A percentile compares a stretch with the other conserved stretches of the same genome.
phyloP scores from a whole-genome alignment of 2,888 invertebrate genomes.

The Platynereis dumerilii region DNA sequence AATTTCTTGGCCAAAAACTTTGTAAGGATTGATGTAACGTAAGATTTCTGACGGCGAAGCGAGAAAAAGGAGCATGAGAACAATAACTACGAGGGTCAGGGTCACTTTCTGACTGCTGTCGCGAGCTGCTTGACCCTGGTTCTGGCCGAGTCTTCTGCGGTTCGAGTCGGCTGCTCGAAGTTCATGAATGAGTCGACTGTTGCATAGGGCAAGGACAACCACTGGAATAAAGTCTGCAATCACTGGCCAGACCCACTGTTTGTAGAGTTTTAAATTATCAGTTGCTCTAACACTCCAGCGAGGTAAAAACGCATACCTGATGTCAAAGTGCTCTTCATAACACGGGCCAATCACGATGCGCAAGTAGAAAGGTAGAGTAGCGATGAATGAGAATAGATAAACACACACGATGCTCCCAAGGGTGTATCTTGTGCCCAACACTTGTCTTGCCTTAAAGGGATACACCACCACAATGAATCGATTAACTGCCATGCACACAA shows the following conservation, averaged over 20 bases:
- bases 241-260: slow-evolving; percentile 47
- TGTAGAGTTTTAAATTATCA: slow-evolving; percentile 21
- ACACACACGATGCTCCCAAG: slow-evolving; percentile 72
- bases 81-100: slow-evolving; percentile 54
- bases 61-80: slow-evolving; percentile 54
- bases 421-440: slow-evolving; percentile 69
- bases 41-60: slow-evolving; percentile 55
- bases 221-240: slow-evolving; percentile 54
- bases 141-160: slow-evolving; percentile 43
- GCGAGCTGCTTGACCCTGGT: slow-evolving; percentile 40
- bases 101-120: slow-evolving; percentile 51
- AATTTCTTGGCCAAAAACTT: slow-evolving; percentile 23
- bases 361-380: slow-evolving; percentile 69
- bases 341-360: slow-evolving; percentile 14
- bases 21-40: slow-evolving; percentile 31
- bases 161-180: slow-evolving; percentile 50
- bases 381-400: slow-evolving; percentile 71
- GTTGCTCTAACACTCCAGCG: not conserved
- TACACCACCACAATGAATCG: slow-evolving; percentile 78
- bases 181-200: slow-evolving; percentile 50
- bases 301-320: slow-evolving; percentile 11
- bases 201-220: slow-evolving; percentile 51
- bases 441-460: slow-evolving; percentile 68
- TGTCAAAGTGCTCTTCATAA: not conserved
- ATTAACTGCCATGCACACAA: slow-evolving; percentile 76